Percentiles rank a stretch among this genome's conserved stretches.
These are phyloP conservation scores for Pristionchus mayeri DNA, from an alignment of 2,888 invertebrate genomes.

Conservation along the genomic window DNA sequence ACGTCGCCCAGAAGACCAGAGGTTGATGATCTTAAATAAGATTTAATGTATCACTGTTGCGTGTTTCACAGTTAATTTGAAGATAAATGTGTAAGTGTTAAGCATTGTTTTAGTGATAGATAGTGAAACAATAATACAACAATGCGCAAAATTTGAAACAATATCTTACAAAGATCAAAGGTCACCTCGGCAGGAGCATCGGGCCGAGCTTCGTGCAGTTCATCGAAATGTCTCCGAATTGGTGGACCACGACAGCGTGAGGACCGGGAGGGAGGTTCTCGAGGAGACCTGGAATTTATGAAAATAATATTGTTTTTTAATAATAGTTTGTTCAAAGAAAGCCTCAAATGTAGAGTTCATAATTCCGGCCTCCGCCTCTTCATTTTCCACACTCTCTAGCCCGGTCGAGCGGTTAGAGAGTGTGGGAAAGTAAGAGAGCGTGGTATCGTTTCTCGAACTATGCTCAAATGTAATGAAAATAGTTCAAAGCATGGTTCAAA, in stretches of 20 bases:
- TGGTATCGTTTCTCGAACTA: too few relatives aligned
- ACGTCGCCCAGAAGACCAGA: conserved; percentile 47
- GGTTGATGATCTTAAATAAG: conserved; percentile 30
- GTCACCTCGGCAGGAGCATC: conserved; percentile 37
- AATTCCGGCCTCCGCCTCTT: not conserved
- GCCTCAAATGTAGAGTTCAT: too few relatives aligned
- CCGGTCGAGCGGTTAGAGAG: not conserved
- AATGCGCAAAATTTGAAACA: too few relatives aligned
- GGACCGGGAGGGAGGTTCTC: conserved; percentile 53
- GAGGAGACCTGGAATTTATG: conserved; percentile 60
- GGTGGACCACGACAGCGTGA: conserved; percentile 63
- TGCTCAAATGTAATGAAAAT: not conserved
- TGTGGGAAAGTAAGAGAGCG: too few relatives aligned
- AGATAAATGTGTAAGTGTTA: not conserved
- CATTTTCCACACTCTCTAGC: not conserved
- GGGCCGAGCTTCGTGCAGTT: conserved; percentile 48
- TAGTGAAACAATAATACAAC: too few relatives aligned
- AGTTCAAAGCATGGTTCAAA: not conserved
- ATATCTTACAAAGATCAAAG: not conserved
- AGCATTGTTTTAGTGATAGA: not conserved
- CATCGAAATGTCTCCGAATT: conserved; percentile 61
- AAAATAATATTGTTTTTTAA: too few relatives aligned
- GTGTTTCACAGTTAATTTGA: too few relatives aligned
- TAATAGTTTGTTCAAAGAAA: too few relatives aligned
- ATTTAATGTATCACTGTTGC: too few relatives aligned